Base-by-base conservation (phyloP, 2,113 vertebrate species). In the Apeltes quadracus region DNA sequence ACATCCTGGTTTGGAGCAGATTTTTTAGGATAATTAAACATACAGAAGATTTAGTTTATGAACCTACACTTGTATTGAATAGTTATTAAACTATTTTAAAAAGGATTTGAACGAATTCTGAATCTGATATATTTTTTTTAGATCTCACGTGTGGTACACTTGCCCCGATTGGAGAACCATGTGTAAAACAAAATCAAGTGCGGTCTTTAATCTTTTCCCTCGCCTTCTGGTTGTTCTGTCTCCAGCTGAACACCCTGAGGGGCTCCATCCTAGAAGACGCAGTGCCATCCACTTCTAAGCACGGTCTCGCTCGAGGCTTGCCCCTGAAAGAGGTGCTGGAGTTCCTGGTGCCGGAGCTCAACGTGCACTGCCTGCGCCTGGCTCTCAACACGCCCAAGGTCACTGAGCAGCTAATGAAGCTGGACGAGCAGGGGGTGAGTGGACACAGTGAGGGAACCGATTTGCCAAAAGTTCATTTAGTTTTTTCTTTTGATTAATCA, bases 371-470 rank as follows among this genome's bases (percentile, higher is more conserved):
- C 85, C 90, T 99, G 25, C 93, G 98, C 5, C 89, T 99, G 88
- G 98, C 97, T 53, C 97, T 99, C 88, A 99, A 98, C 91, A 98
- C 98, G 1, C 98, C 97, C 0, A 99, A 98, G 84, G 98, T 99
- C 88, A 98, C 98, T 0, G 98, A 99, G 61, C 97, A 99, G 74
- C 96, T 99, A 80, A 97, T 99, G 96, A 99, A 99, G 67, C 93
- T 99, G 85, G 98, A 99, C 64, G 98, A 99, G 63, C 98, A 99
- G 91, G 98, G 97, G 94, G 98, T 99, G 87, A 92, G 94, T 75
- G 89, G 90, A 69, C 20, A 3, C 16, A 25, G 7, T 13, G 0
- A 22, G 11, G 14, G 9, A 5, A 57, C 15, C 22, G 23, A 22
- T 11, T 15, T 39, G 6, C 7, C 1, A 22, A 22, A 7, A 12